Evolutionary conservation across 2,113 vertebrate species (phyloP), one percentile per base, ranked within the genome.

Genomic region (Hipposideros armiger): DNA sequence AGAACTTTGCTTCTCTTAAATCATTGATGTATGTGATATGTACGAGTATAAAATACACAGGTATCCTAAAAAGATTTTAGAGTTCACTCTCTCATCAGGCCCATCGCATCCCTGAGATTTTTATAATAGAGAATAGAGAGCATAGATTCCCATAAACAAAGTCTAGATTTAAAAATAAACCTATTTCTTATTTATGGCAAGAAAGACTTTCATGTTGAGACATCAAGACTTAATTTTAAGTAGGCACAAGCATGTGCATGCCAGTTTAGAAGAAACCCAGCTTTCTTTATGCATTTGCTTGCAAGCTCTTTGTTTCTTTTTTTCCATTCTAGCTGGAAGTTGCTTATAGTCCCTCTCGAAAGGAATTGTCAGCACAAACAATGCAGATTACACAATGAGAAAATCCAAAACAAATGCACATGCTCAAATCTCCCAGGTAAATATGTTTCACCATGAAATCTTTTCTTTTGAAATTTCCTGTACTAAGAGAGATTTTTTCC

Each of bases 301-400:
- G 56, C 66, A 96, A 96, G 78, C 85, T 91, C 60, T 97, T 92
- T 95, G 45, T 90, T 95, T 91, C 87, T n/a, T 20, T 10, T 13
- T 45, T 2, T 13, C 36, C 85, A 10, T 83, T 92, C 50, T 14
- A 50, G 32, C 83, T 91, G 96, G 40, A 85, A 96, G 84, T 93
- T 30, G 5, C 14, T 95, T 74, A 72, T 30, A 52, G 24, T 52
- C n/a, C 87, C 89, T 56, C 26, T 97, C n/a, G 80, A 92, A 95
- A 67, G 54, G 85, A 93, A 94, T 60, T 85, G 66, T 77, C 72
- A 97, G 85, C 56, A 95, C 45, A 95, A 96, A 97, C 80, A 95
- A 82, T 73, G 78, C 73, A 94, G 94, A 89, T 62, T 84, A 84
- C 30, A 93, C 87, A 82, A 50, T 36, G 77, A 96, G 82, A 40